Evolutionary conservation across 1,140 invertebrate species (phyloP), one percentile per base, ranked within the genome.

Genomic region (Dendrolimus kikuchii): DNA sequence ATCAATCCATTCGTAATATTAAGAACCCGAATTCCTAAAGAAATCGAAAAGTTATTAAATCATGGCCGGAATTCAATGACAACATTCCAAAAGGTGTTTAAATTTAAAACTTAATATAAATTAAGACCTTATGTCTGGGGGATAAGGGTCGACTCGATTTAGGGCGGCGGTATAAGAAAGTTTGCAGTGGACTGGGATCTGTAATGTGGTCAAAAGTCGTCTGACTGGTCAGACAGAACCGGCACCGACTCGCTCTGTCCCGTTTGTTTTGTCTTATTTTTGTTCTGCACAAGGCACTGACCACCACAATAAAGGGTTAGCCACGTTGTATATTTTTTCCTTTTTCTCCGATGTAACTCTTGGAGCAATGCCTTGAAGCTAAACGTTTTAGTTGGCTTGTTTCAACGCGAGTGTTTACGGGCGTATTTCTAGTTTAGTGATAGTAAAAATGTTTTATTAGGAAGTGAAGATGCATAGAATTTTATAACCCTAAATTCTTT

Each of bases 261-360:
- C 67, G 77, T 74, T 68, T 64, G 67, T 71, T 76, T 79, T 71
- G 66, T 80, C 64, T 81, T 80, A 80, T 84, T 81, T 82, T 83
- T 77, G 72, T 80, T 84, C 73, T 65, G 78, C 73, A 68, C 58
- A 68, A 83, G 76, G 82, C 80, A 86, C 82, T 86, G 82, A 86
- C 82, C 82, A 86, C 72, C 68, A 83, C 82, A 86, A 86, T 74
- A 86, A 86, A 83, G 80, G 73, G 73, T 66, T 66, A 62, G 62
- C 68, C 66, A 65, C 60, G 67, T 58, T 61, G 57, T 55, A 71
- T 59, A 61, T 72, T 82, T 81, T 78, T 79, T 79, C 77, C 38
- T 51, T 69, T 63, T 55, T 53, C 50, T n/a, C 23, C 48, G 46
- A 43, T 60, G 60, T 62, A 64, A 69, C 66, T 73, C 66, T 64